phyloP scores from a whole-genome alignment of 2,113 vertebrate genomes.

The Equus przewalskii region DNA sequence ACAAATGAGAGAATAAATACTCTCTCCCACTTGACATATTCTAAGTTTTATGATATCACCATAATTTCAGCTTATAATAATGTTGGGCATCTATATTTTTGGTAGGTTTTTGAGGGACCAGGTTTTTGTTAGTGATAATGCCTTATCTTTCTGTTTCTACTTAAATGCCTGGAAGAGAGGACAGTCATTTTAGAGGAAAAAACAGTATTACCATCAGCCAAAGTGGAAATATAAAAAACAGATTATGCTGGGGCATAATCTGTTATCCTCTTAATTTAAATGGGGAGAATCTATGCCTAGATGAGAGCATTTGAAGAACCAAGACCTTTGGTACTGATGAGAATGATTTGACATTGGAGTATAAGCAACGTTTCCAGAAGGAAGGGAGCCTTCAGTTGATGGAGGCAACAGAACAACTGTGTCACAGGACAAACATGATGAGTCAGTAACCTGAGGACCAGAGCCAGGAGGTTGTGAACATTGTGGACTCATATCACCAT shows the following conservation, averaged over 20 bases:
- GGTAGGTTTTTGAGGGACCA: background rate
- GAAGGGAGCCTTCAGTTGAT: background rate
- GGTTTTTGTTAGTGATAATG: background rate
- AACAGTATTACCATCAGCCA: rapidly evolving
- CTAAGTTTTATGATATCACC: background rate
- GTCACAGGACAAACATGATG: background rate
- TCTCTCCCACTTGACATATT: background rate
- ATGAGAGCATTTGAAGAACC: background rate
- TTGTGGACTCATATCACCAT: rapidly evolving
- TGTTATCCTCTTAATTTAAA: background rate
- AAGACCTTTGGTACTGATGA: background rate
- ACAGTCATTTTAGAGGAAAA: slow-evolving; percentile 35
- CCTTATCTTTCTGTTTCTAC: slow-evolving; percentile 41
- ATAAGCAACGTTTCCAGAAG: rapidly evolving
- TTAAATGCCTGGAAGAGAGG: background rate
- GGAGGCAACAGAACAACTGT: background rate
- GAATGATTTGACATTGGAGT: background rate
- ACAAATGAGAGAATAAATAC: background rate
- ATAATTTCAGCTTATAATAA: background rate
- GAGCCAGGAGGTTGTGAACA: background rate
- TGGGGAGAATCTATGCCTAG: background rate
- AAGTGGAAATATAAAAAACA: background rate
- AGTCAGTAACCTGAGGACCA: background rate
- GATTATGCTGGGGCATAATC: background rate
- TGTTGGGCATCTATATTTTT: background rate